Evolutionary conservation across 2,888 invertebrate genomes (phyloP).

Genomic region (Rhingia campestris): DNA sequence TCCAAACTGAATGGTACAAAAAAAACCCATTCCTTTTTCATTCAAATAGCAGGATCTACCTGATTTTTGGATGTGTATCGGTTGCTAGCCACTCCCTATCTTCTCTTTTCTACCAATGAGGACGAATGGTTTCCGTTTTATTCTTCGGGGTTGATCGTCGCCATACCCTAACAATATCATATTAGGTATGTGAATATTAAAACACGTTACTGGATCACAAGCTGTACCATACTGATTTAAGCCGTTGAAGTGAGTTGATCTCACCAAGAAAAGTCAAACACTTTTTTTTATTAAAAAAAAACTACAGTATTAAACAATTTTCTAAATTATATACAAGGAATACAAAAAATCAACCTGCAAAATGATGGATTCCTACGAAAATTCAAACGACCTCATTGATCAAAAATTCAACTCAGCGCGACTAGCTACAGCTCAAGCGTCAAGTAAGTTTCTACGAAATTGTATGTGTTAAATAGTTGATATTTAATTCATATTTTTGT

Average conservation of each 20-base stretch:
- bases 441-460: conserved; percentile 79
- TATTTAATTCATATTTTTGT: neutral
- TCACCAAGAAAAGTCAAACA: conserved; percentile 24
- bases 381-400: conserved; percentile 80
- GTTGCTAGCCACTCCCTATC: conserved; percentile 40
- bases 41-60: conserved; percentile 46
- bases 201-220: conserved; percentile 33
- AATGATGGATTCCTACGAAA: conserved; percentile 79
- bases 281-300: neutral
- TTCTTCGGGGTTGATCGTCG: conserved; percentile 52
- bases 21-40: conserved; percentile 10
- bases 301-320: neutral
- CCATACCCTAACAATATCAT: conserved; percentile 28
- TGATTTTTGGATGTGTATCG: conserved; percentile 23
- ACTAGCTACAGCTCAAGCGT: conserved; percentile 79
- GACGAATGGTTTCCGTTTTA: conserved; percentile 3
- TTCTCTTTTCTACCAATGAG: conserved; percentile 49
- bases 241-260: conserved; percentile 57
- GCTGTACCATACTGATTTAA: conserved; percentile 43
- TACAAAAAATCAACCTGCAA: neutral
- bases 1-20: neutral
- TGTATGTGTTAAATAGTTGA: neutral
- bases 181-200: conserved; percentile 45
- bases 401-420: conserved; percentile 79
- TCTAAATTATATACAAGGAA: neutral